Conservation (phyloP, 2,113 vertebrate species). For the Pipa parva region DNA sequence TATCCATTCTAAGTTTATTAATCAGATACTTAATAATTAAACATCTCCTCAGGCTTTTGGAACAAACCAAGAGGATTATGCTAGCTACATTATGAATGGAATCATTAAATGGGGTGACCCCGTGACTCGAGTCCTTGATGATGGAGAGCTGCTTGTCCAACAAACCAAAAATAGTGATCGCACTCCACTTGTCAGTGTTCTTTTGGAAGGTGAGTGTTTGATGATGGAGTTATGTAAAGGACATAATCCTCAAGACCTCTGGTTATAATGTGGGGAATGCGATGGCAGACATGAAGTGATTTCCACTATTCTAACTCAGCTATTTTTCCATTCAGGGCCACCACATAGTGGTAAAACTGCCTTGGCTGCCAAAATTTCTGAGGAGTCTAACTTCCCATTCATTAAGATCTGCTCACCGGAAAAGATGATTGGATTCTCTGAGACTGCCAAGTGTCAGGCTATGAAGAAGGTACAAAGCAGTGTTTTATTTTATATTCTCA, state of each 20-base stretch:
- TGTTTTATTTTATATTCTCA: background rate
- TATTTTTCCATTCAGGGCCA: conserved; percentile 69
- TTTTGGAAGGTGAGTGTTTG: conserved; percentile 78
- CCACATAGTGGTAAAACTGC: conserved; percentile 94
- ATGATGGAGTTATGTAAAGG: background rate
- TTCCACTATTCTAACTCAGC: no score
- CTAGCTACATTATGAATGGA: conserved; percentile 94
- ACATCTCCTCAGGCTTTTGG: conserved; percentile 79
- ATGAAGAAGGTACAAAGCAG: conserved; percentile 84
- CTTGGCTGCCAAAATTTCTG: conserved; percentile 87
- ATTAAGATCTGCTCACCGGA: conserved; percentile 98
- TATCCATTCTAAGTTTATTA: no score
- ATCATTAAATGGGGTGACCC: conserved; percentile 92
- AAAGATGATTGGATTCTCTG: conserved; percentile 95
- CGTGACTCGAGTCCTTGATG: conserved; percentile 79
- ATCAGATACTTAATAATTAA: background rate
- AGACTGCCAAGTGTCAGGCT: conserved; percentile 94
- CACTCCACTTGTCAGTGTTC: conserved; percentile 88
- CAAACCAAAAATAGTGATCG: conserved; percentile 95
- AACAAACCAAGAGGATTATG: conserved; percentile 94
- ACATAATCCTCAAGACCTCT: no score
- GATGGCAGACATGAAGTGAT: background rate
- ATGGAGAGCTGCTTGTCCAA: conserved; percentile 89
- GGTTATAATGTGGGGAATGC: no score
- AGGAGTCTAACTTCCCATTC: conserved; percentile 95